Base-by-base conservation (phyloP, 1,140 invertebrate species). In the Ruditapes philippinarum region DNA sequence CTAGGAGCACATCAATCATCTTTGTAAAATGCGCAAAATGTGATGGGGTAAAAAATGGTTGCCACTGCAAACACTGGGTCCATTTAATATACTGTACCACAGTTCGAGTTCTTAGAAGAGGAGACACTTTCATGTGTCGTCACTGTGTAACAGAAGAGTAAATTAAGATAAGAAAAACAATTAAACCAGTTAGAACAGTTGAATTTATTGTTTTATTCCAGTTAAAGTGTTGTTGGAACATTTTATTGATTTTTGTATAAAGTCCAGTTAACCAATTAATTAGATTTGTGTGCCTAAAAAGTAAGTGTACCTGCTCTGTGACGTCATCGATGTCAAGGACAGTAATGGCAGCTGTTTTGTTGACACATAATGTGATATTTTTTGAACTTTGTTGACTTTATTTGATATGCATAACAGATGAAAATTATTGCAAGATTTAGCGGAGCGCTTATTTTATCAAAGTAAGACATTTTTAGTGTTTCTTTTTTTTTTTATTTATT, bases 21-120 rank as follows among this genome's bases (percentile, higher is more conserved):
- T 33, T 68, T 33, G 31, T 33, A 68, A 68, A 57, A 33, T 68
- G 62, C 25, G 62, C 62, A 68, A 28, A 68, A 31, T 68, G 62
- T 33, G 62, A 68, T 68, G 25, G 62, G 4, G 31, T 68, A 28
- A 68, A 68, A 68, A 68, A 33, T 33, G 31, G 62, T 19, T 5
- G 5, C 4, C 11, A 9, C 5, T 57, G 51, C 19, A 17, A 22
- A 14, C 51, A 57, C 51, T 11, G 51, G 51, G 51, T 57, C 5
- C 51, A 57, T n/a, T 57, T 57, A 19, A 17, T 57, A 4, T 57
- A 11, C 19, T 57, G 51, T n/a, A 22, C 51, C 9, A 9, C 51
- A 22, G 22, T 57, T 22, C 14, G 51, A 11, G 51, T 57, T 57
- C 9, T 57, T 3, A 57, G 51, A n/a, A 57, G 51, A 19, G 22